phyloP scores from a whole-genome alignment of 1,140 invertebrate genomes.

The Bombus huntii region DNA sequence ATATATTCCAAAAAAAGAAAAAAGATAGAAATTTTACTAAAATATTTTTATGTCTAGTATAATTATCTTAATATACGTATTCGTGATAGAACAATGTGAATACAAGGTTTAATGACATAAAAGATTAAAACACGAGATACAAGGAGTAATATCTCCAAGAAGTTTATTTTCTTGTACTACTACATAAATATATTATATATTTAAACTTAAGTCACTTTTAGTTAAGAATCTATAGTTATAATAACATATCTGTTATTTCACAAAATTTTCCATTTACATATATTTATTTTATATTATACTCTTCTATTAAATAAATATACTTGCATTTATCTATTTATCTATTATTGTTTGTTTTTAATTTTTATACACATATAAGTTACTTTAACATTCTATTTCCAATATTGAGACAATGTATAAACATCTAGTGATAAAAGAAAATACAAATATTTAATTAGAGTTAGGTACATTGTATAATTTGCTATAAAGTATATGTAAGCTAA shows the following conservation, averaged over 20 bases:
- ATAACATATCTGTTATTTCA: constrained; percentile 52
- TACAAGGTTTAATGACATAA: not conserved
- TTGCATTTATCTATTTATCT: constrained; percentile 46
- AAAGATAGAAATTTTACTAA: not conserved
- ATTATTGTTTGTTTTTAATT: constrained; percentile 19
- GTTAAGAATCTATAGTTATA: constrained; percentile 48
- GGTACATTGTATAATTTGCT: constrained; percentile 35
- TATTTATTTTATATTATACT: constrained; percentile 43
- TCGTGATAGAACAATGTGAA: not conserved
- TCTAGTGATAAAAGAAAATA: constrained; percentile 37
- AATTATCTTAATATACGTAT: not conserved
- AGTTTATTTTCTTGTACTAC: constrained; percentile 48
- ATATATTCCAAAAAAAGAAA: not conserved
- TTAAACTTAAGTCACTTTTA: constrained; percentile 56
- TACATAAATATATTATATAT: constrained; percentile 66
- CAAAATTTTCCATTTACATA: constrained; percentile 53
- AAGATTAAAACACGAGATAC: not conserved
- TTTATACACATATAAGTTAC: constrained; percentile 38
- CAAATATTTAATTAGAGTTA: constrained; percentile 43
- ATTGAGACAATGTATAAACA: constrained; percentile 33
- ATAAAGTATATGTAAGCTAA: constrained; percentile 29
- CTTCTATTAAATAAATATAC: constrained; percentile 63
- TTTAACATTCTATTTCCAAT: constrained; percentile 39
- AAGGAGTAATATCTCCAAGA: constrained; percentile 30
- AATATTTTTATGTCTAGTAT: not conserved